These are phyloP conservation scores for Lasiommata megera DNA, from an alignment of 2,888 invertebrate species.

Conservation along the genomic window DNA sequence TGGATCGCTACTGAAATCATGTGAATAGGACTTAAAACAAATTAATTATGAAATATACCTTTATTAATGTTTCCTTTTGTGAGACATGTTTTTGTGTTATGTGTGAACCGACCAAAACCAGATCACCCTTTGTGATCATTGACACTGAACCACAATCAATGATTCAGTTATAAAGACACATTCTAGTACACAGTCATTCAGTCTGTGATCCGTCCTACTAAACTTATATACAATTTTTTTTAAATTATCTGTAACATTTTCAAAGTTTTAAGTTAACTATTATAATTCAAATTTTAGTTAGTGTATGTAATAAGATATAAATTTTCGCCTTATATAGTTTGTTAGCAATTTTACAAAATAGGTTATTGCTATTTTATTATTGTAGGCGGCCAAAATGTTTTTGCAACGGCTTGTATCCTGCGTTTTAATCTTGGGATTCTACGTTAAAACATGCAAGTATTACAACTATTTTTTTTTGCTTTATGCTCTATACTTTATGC, in stretches of 20 bases:
- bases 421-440: constrained; percentile 15
- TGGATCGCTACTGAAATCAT: too few species aligned
- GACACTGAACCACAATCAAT: constrained; percentile 10
- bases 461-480: background rate
- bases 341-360: background rate
- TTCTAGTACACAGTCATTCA: constrained; percentile 10
- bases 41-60: too few species aligned
- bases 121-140: constrained; percentile 23
- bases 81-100: constrained; percentile 1
- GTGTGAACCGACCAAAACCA: constrained; percentile 23
- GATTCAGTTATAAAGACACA: constrained; percentile 24
- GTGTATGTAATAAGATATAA: background rate
- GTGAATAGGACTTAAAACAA: too few species aligned
- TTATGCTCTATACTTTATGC: too few species aligned
- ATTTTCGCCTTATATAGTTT: background rate
- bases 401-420: background rate
- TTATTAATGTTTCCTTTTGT: constrained; percentile 33
- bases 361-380: constrained; percentile 5
- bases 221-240: background rate
- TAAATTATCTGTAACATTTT: background rate
- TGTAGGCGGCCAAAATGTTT: constrained; percentile 20
- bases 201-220: constrained; percentile 1
- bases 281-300: background rate
- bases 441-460: constrained; percentile 26
- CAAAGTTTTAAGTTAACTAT: background rate